Base-by-base conservation (phyloP, 1,140 invertebrate species). In the Luehdorfia chinensis region DNA sequence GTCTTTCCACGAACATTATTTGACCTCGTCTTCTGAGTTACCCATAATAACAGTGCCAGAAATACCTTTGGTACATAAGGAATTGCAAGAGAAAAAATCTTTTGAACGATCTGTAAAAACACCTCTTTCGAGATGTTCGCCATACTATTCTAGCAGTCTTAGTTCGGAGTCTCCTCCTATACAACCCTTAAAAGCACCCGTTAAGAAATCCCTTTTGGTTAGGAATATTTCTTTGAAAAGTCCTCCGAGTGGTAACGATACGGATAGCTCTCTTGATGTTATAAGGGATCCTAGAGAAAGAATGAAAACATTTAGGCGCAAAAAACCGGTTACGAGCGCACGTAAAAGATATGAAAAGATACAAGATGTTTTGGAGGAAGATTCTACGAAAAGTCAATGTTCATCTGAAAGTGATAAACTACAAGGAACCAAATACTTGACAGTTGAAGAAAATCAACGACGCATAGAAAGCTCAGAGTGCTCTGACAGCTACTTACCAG, bases 71-170 rank as follows among this genome's bases (percentile, higher is more conserved):
- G 68, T 78, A 3, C 75, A 83, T 58, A 84, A 56, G 63, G 85
- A 74, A 59, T 71, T 57, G 50, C 86, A 54, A 63, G 88, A 69
- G 80, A 91, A 79, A 55, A 86, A 69, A 53, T 65, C 65, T 19
- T 47, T 53, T 1, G 85, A 87, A 25, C 64, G 85, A 47, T 78
- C 84, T 27, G 74, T 62, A 4, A 88, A 88, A 62, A 84, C 83
- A 14, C 87, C 87, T 54, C 62, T 92, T 21, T 88, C 91, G 3
- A 90, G 91, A 65, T 92, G 91, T 61, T 92, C 91, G 1, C 91
- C 91, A 1, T 92, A 92, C 59, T 92, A 92, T 75, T 92, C 91
- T 4, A 92, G 91, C 57, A 92, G 91, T 57, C 75, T 92, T 11
- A 92, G 91, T 65, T 91, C 90, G 0, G 91, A 92, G 52, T 91